Evolutionary conservation across 2,113 vertebrate genomes (phyloP).

Genomic region (Eolophus roseicapilla): DNA sequence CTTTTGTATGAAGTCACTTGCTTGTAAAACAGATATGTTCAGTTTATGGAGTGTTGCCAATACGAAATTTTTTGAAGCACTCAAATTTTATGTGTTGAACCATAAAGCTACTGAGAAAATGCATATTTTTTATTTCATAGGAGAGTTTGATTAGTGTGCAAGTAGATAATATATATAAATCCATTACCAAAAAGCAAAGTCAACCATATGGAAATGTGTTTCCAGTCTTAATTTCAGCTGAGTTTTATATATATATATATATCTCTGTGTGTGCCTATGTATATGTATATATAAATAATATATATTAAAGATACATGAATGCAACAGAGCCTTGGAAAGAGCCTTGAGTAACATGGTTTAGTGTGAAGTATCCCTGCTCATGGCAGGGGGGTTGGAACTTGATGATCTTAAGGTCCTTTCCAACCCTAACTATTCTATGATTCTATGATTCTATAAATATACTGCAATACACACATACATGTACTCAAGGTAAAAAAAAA

Average conservation of each 20-base stretch:
- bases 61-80: neutral
- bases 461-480: neutral
- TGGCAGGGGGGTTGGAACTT: neutral
- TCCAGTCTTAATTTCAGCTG: neutral
- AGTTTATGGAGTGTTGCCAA: neutral
- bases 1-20: neutral
- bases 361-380: neutral
- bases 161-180: neutral
- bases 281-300: neutral
- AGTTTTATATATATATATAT: neutral
- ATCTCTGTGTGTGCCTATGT: fast-evolving
- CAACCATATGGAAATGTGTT: neutral
- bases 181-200: neutral
- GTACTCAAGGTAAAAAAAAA: neutral
- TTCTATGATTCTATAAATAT: neutral
- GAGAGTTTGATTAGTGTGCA: neutral
- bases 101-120: neutral
- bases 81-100: neutral
- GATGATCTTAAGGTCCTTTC: neutral
- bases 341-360: neutral
- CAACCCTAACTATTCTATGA: neutral
- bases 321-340: neutral
- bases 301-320: neutral
- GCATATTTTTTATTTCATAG: neutral
- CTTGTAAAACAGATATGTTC: neutral